Conservation (phyloP, 2,113 vertebrate genomes). For the Potamarius usumacintae region DNA sequence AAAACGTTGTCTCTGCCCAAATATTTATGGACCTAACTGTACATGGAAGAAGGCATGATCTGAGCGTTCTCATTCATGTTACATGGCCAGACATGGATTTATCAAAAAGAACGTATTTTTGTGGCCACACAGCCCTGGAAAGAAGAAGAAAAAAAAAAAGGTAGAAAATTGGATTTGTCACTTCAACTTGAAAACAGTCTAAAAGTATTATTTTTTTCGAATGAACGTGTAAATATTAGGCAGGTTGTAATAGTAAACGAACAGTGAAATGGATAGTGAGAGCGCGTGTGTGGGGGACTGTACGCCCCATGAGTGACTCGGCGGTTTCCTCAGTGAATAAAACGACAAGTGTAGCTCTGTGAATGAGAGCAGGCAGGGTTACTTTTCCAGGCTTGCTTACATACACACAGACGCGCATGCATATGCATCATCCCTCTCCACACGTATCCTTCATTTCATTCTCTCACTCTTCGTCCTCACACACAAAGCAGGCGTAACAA, state of each 20-base stretch:
- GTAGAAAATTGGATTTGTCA: too few relatives aligned
- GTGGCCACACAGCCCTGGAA: too few relatives aligned
- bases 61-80: too few relatives aligned
- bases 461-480: background rate
- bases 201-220: too few relatives aligned
- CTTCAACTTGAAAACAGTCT: too few relatives aligned
- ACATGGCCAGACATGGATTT: too few relatives aligned
- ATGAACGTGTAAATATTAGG: background rate
- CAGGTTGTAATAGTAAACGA: background rate
- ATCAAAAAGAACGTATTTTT: too few relatives aligned
- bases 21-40: too few relatives aligned
- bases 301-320: constrained; percentile 14
- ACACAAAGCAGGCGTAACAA: constrained; percentile 17
- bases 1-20: too few relatives aligned
- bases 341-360: constrained; percentile 26
- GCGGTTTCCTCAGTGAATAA: constrained; percentile 37
- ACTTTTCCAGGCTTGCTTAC: constrained; percentile 11
- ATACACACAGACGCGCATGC: background rate
- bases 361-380: constrained; percentile 30
- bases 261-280: background rate
- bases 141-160: too few relatives aligned
- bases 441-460: constrained; percentile 15
- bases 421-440: constrained; percentile 24
- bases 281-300: background rate
- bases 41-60: too few relatives aligned